Evolutionary conservation across 2,888 invertebrate species (phyloP), one percentile per base, ranked within the genome.

Genomic region (Andrena praecox): DNA sequence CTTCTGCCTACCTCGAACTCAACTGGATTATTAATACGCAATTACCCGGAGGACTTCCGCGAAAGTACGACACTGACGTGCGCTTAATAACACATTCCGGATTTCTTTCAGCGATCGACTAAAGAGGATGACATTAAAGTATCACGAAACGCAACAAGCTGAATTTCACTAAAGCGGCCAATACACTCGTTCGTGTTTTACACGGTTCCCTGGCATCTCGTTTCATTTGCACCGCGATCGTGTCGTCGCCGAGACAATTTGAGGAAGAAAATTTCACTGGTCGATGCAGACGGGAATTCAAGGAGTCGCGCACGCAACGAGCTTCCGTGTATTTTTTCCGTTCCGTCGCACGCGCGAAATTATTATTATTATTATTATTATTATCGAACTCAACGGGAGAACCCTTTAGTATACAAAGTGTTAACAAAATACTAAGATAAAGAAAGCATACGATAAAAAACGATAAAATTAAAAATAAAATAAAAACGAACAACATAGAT

Each of bases 61-160:
- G 80, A 60, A 69, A 80, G 59, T 50, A 67, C 27, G 60, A 52
- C 52, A 54, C 48, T 33, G 67, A 56, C 24, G 71, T 16, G 24
- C 8, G n/a, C 20, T 75, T 82, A 77, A 82, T 76, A 72, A 77
- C 76, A 60, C 76, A 48, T 78, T 63, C 29, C 42, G 20, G 79
- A 64, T 78, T 79, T 79, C 20, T 50, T 64, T n/a, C 1, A 2
- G 6, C n/a, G 24, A 64, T 48, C 52, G 42, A 27, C 24, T 35
- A 54, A 56, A 60, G 59, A 66, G 72, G 71, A 73, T 50, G 75
- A 84, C 66, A 69, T 87, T 87, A 72, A 84, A 75, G 72, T 63
- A 80, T 86, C 74, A 50, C 24, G 75, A 35, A 63, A 64, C 70
- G 78, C 67, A 73, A 86, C 85, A 31, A 67, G 72, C 72, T 64